phyloP scores from a whole-genome alignment of 2,797 vertebrate genomes.

The Phataginus tricuspis region DNA sequence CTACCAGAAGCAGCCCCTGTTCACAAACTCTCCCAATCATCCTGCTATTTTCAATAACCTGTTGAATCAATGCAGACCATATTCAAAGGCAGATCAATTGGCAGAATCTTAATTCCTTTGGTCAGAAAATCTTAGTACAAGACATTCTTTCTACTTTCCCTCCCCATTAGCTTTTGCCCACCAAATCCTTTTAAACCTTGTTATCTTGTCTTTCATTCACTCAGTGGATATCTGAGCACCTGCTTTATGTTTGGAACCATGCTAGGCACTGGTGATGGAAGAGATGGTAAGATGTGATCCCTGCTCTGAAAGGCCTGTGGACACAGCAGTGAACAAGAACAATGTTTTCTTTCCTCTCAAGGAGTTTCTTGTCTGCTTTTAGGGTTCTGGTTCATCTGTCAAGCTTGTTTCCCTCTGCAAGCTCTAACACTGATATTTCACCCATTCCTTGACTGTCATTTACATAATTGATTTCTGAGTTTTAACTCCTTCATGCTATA shows the following conservation, averaged over 20 bases:
- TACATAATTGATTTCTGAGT: not conserved
- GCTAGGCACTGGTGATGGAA: not conserved
- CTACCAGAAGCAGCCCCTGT: not conserved
- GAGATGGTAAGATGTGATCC: not conserved
- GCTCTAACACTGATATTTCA: not conserved
- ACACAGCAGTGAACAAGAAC: not conserved
- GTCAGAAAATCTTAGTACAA: not conserved
- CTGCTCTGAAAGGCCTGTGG: not conserved
- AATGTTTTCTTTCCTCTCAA: not conserved
- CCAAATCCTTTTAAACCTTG: not conserved
- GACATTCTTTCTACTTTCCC: not conserved
- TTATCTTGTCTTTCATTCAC: not conserved
- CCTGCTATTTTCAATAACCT: not conserved
- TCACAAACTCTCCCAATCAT: not conserved
- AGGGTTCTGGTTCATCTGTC: not conserved
- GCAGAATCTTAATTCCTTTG: not conserved
- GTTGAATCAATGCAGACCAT: not conserved
- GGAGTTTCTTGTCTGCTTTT: not conserved
- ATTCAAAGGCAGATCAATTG: not conserved
- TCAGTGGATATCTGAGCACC: not conserved
- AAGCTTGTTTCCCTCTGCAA: not conserved
- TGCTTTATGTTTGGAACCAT: not conserved
- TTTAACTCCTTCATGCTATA: not conserved
- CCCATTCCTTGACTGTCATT: not conserved
- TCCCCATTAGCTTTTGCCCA: not conserved